Conservation (phyloP, 2,888 invertebrate genomes). For the Oscheius myriophilus region DNA sequence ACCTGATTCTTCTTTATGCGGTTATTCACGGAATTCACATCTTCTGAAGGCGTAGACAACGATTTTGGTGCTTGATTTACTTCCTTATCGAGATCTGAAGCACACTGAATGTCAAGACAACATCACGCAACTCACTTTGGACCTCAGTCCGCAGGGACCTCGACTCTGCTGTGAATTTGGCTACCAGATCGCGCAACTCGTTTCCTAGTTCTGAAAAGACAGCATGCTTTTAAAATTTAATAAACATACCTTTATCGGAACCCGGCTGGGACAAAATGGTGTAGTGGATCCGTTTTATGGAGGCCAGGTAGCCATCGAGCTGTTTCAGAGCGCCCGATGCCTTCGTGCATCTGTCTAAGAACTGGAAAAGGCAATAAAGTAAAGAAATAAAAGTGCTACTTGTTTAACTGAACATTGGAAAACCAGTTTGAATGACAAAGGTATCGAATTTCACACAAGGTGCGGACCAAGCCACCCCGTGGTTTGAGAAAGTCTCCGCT, state of each 20-base stretch:
- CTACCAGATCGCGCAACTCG: background rate
- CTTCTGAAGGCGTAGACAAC: slow-evolving; percentile 9
- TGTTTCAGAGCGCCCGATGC: background rate
- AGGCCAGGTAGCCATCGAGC: slow-evolving; percentile 11
- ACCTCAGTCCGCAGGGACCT: background rate
- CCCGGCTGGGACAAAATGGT: slow-evolving; percentile 19
- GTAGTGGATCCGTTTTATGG: slow-evolving; percentile 11
- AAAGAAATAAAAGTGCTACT: too few relatives aligned
- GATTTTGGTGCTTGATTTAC: slow-evolving; percentile 16
- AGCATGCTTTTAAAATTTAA: background rate
- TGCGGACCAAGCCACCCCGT: too few relatives aligned
- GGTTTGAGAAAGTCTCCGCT: too few relatives aligned
- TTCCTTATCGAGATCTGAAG: slow-evolving; percentile 23
- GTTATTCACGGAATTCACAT: slow-evolving; percentile 19
- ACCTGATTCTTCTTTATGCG: slow-evolving; percentile 27
- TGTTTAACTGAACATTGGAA: too few relatives aligned
- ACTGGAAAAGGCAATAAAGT: slow-evolving; percentile 7
- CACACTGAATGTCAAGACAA: background rate
- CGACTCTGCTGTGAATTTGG: slow-evolving; percentile 15
- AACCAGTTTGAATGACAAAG: too few relatives aligned
- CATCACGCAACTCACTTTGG: background rate
- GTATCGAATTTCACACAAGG: too few relatives aligned
- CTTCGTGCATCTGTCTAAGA: slow-evolving; percentile 6
- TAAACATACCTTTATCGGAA: slow-evolving; percentile 16
- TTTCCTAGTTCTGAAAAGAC: slow-evolving; percentile 11